Percentiles rank a stretch among this genome's conserved stretches.
Evolutionary conservation across 2,113 vertebrate species (phyloP).

Genomic region (Lasiurus cinereus): DNA sequence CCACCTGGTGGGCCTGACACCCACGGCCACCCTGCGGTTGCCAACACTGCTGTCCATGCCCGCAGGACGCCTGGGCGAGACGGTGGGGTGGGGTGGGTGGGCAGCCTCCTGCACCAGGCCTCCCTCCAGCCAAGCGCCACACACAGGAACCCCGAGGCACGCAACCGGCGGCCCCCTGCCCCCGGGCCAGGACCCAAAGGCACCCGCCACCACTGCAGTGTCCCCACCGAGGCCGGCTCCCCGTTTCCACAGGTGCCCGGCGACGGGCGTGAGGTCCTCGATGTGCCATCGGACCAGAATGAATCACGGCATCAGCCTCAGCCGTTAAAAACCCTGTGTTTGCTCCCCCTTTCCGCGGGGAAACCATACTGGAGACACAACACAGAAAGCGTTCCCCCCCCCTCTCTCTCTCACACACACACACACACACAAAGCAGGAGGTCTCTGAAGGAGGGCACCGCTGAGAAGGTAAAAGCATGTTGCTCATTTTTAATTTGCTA

Average conservation of each 20-base stretch:
- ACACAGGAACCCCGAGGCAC: background rate
- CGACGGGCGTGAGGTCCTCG: slow-evolving; percentile 61
- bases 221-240: slow-evolving; percentile 15
- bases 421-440: slow-evolving; percentile 75
- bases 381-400: slow-evolving; percentile 35
- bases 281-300: slow-evolving; percentile 51
- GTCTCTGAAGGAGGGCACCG: slow-evolving; percentile 83
- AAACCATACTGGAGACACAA: slow-evolving; percentile 73
- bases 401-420: background rate
- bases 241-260: background rate
- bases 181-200: slow-evolving; percentile 52
- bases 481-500: slow-evolving; percentile 88
- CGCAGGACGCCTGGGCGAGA: slow-evolving; percentile 8
- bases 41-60: slow-evolving; percentile 54
- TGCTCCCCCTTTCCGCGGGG: slow-evolving; percentile 69
- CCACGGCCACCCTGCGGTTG: slow-evolving; percentile 21
- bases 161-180: background rate
- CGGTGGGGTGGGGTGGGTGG: background rate
- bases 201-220: background rate
- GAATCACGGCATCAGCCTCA: slow-evolving; percentile 61
- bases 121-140: slow-evolving; percentile 66
- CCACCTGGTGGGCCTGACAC: slow-evolving; percentile 67
- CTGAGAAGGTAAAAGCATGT: slow-evolving; percentile 86
- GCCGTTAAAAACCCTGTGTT: slow-evolving; percentile 76
- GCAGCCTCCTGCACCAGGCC: slow-evolving; percentile 48